Conservation (phyloP, 2,888 invertebrate genomes). For the Brenthis daphne region DNA sequence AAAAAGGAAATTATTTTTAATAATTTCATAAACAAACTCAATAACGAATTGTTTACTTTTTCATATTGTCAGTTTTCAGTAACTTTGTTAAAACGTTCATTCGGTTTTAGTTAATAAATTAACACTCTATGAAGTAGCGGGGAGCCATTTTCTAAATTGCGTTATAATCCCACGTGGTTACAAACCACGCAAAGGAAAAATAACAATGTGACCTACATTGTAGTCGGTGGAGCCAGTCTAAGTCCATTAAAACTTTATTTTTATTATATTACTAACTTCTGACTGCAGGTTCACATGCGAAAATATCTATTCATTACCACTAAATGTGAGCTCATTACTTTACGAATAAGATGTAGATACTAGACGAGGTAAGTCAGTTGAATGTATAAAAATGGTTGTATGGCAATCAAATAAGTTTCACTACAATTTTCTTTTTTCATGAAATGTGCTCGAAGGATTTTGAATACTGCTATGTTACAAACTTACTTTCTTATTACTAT, state of each 20-base stretch:
- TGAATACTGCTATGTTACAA: too few species aligned
- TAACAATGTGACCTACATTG: conserved; percentile 22
- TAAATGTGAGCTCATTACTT: too few species aligned
- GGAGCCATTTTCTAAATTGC: conserved; percentile 27
- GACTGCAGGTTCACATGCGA: neutral
- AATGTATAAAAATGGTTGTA: too few species aligned
- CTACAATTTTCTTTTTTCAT: too few species aligned
- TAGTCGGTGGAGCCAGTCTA: conserved; percentile 9
- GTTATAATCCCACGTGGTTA: conserved; percentile 24
- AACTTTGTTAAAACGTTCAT: conserved; percentile 4
- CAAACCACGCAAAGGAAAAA: conserved; percentile 31
- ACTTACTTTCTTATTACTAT: too few species aligned
- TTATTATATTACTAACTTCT: conserved; percentile 11
- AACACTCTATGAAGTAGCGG: conserved; percentile 18
- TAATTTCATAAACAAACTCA: neutral
- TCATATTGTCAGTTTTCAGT: conserved; percentile 6
- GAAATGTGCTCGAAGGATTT: too few species aligned
- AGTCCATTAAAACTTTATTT: conserved; percentile 18
- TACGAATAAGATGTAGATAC: too few species aligned
- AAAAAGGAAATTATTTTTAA: neutral
- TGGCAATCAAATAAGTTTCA: too few species aligned
- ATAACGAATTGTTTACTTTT: conserved; percentile 3
- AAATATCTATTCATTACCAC: too few species aligned
- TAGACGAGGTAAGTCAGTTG: too few species aligned
- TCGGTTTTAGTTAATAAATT: conserved; percentile 23